A percentile compares a stretch with the other conserved stretches of the same genome.
phyloP scores from a whole-genome alignment of 2,113 vertebrate genomes.

The Varanus salvator region DNA sequence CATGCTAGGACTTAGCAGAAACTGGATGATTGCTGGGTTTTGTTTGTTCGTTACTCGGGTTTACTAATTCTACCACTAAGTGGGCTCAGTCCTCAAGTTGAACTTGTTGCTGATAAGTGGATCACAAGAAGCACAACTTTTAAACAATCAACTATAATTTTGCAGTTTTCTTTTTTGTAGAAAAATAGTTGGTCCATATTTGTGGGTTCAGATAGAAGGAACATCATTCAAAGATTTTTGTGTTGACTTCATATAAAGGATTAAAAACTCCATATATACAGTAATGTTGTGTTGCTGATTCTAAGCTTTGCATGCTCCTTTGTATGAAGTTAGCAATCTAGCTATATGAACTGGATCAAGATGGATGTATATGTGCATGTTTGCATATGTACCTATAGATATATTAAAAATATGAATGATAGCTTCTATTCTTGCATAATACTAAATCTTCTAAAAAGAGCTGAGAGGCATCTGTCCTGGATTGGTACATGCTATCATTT shows the following conservation, averaged over 20 bases:
- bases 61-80: background rate
- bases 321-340: slow-evolving; percentile 24
- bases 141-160: background rate
- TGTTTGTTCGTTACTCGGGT: background rate
- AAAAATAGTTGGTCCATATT: background rate
- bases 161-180: too few relatives aligned
- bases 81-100: background rate
- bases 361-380: slow-evolving; percentile 29
- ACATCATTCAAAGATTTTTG: background rate
- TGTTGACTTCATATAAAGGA: background rate
- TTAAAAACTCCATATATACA: background rate
- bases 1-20: background rate
- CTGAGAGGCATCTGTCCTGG: slow-evolving; percentile 39
- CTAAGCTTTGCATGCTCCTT: slow-evolving; percentile 24
- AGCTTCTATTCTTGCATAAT: slow-evolving; percentile 56
- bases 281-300: background rate
- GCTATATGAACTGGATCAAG: slow-evolving; percentile 41
- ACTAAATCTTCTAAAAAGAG: slow-evolving; percentile 51
- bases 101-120: background rate
- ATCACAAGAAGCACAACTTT: background rate
- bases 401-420: slow-evolving; percentile 43
- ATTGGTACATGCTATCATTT: slow-evolving; percentile 39
- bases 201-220: background rate
- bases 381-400: too few relatives aligned
- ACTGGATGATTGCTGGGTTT: background rate